Percentiles rank a stretch among this genome's conserved stretches.
These are phyloP conservation scores for Circaetus gallicus DNA, from an alignment of 2,113 vertebrate genomes.

Conservation along the genomic window DNA sequence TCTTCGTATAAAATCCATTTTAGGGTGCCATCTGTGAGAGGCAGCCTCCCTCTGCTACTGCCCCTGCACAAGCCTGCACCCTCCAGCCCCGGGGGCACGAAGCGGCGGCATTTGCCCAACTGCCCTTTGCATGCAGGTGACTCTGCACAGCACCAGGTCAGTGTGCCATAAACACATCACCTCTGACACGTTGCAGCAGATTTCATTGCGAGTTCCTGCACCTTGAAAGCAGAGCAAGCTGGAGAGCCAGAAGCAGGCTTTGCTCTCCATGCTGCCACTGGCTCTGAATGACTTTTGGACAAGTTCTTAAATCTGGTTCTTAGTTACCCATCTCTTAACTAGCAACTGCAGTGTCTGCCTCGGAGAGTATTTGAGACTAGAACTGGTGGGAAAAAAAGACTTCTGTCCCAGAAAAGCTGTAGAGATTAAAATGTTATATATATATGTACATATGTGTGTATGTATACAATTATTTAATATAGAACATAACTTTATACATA, in stretches of 20 bases:
- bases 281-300: neutral
- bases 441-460: neutral
- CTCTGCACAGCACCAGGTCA: neutral
- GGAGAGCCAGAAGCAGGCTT: neutral
- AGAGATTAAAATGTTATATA: neutral
- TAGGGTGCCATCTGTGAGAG: neutral
- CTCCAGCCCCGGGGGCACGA: neutral
- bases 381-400: neutral
- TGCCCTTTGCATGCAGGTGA: neutral
- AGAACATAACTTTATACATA: neutral
- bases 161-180: neutral
- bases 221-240: neutral
- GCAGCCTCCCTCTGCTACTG: neutral
- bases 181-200: neutral
- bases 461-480: neutral
- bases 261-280: neutral
- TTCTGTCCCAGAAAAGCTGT: neutral
- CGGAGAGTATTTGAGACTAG: neutral
- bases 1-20: neutral
- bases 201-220: neutral
- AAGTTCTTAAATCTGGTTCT: neutral
- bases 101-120: fast-evolving
- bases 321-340: neutral
- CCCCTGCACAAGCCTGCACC: fast-evolving
- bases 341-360: neutral